Percentiles rank a stretch among this genome's conserved stretches.
These are phyloP conservation scores for Disparrhopalites patrizii DNA, from an alignment of 2,888 invertebrate species.

Conservation along the genomic window DNA sequence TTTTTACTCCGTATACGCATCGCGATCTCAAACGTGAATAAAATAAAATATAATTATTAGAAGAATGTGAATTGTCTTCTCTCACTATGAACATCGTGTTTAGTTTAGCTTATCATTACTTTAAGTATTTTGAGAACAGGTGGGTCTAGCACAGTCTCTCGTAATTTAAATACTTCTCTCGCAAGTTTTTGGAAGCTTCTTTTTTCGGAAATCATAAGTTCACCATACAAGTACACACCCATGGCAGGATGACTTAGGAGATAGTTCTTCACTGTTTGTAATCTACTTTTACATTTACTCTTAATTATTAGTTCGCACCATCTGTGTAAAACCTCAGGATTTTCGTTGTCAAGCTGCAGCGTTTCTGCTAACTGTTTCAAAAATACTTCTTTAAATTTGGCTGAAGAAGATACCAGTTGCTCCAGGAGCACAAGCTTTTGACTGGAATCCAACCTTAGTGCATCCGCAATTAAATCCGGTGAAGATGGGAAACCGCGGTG, in stretches of 20 bases:
- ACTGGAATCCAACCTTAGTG: constrained; percentile 11
- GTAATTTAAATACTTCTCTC: constrained; percentile 23
- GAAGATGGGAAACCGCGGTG: too few species aligned
- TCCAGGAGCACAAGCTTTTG: constrained; percentile 28
- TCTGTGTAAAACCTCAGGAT: constrained; percentile 51
- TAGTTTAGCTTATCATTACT: constrained; percentile 11
- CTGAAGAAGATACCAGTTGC: not conserved
- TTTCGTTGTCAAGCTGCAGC: constrained; percentile 41
- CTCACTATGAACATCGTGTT: not conserved
- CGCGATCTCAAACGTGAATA: too few species aligned
- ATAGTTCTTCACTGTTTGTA: constrained; percentile 50
- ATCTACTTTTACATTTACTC: constrained; percentile 46
- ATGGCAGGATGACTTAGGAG: constrained; percentile 52
- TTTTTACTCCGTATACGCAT: too few species aligned
- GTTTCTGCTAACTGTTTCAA: not conserved
- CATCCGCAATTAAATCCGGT: too few species aligned
- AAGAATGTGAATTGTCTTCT: too few species aligned
- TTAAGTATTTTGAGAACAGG: constrained; percentile 3
- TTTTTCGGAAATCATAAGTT: constrained; percentile 51
- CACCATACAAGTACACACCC: constrained; percentile 55
- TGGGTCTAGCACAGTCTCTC: constrained; percentile 29
- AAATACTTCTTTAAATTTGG: not conserved
- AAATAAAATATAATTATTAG: not conserved
- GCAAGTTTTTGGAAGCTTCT: constrained; percentile 36
- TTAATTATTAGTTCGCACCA: constrained; percentile 53